A percentile compares a stretch with the other conserved stretches of the same genome.
phyloP scores from a whole-genome alignment of 2,888 invertebrate genomes.

The Dexiosoma caninum region DNA sequence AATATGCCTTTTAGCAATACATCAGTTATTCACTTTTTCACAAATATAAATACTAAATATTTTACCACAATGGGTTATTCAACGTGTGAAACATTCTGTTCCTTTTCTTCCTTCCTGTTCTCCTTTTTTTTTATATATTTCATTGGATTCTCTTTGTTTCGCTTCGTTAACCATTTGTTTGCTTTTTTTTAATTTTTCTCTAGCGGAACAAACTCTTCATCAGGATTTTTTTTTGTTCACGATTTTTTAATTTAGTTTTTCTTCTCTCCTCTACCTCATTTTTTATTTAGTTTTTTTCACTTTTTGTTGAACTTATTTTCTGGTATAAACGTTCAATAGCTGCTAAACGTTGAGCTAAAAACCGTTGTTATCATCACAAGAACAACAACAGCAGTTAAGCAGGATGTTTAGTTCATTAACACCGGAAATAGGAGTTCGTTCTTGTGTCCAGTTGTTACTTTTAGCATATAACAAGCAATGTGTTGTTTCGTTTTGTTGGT shows the following conservation, averaged over 20 bases:
- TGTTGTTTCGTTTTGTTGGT: slow-evolving; percentile 12
- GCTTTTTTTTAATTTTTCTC: slow-evolving; percentile 6
- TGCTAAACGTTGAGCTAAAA: slow-evolving; percentile 48
- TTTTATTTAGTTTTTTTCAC: too few relatives aligned
- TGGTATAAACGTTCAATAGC: slow-evolving; percentile 47
- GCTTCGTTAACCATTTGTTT: slow-evolving; percentile 51
- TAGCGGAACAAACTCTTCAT: slow-evolving; percentile 59
- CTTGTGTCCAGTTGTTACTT: slow-evolving; percentile 48
- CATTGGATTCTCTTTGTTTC: slow-evolving; percentile 40
- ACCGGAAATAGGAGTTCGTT: slow-evolving; percentile 65
- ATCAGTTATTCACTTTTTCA: too few relatives aligned
- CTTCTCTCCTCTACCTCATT: slow-evolving; percentile 25
- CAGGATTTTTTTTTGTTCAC: slow-evolving; percentile 19
- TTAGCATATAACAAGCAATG: neutral
- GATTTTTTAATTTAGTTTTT: slow-evolving; percentile 47
- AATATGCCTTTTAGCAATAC: too few relatives aligned
- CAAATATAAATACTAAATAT: neutral
- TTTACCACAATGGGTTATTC: slow-evolving; percentile 32
- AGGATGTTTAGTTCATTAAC: slow-evolving; percentile 67
- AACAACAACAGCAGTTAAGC: slow-evolving; percentile 34
- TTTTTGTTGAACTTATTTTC: neutral
- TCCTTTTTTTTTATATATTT: neutral
- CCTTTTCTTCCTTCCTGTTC: slow-evolving; percentile 8
- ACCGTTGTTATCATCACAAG: slow-evolving; percentile 45
- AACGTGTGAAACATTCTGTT: neutral